A percentile compares a stretch with the other conserved stretches of the same genome.
Evolutionary conservation across 2,113 vertebrate species (phyloP).

Genomic region (Eclectus roratus): DNA sequence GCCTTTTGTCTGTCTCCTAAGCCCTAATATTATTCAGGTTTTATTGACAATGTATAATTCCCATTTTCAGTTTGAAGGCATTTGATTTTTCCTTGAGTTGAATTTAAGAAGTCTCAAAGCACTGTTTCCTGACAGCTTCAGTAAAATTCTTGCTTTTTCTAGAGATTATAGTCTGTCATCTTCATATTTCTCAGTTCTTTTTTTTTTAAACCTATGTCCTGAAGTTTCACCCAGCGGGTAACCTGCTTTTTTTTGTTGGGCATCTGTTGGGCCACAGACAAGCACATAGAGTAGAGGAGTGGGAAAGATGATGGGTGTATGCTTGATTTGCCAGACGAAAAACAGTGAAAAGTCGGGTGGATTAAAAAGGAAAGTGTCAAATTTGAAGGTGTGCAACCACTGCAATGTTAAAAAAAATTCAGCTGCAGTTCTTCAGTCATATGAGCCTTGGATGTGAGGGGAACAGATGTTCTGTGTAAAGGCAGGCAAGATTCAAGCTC

Average conservation of each 20-base stretch:
- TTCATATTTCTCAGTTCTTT: not conserved
- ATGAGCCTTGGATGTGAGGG: not conserved
- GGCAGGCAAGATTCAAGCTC: not conserved
- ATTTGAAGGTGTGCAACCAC: not conserved
- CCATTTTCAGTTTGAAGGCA: not conserved
- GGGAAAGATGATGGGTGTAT: not conserved
- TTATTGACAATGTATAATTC: not conserved
- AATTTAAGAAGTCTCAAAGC: not conserved
- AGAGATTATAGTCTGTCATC: not conserved
- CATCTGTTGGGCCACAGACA: not conserved
- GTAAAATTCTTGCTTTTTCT: not conserved
- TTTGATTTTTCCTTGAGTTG: not conserved
- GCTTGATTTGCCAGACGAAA: not conserved
- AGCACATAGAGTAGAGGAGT: not conserved
- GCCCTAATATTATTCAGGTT: not conserved
- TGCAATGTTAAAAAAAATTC: not conserved
- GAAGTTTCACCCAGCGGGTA: not conserved
- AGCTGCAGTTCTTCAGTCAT: not conserved
- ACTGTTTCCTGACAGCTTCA: not conserved
- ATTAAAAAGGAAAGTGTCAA: not conserved
- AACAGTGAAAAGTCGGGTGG: not conserved
- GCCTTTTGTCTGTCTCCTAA: not conserved
- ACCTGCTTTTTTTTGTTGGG: not conserved
- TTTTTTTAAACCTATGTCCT: not conserved
- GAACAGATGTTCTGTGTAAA: slow-evolving; percentile 7